Conservation (phyloP, 2,888 invertebrate species). For the Osedax frankpressi region DNA sequence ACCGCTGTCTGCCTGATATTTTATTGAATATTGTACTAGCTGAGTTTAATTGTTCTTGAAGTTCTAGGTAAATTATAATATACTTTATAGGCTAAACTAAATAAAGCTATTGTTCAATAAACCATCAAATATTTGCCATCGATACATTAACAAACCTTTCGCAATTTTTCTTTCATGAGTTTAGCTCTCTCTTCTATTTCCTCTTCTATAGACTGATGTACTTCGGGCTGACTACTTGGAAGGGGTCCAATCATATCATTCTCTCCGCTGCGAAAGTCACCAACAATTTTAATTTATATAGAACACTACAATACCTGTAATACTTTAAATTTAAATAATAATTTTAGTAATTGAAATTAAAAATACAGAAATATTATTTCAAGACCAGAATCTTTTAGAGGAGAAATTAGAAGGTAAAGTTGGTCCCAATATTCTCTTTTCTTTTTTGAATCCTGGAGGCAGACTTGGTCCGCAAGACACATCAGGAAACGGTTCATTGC, state of each 20-base stretch:
- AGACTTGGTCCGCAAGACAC: neutral
- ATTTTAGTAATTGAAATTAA: too few relatives aligned
- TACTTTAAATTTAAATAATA: too few relatives aligned
- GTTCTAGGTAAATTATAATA: neutral
- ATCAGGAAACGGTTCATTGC: neutral
- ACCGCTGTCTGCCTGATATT: too few relatives aligned
- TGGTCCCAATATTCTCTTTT: neutral
- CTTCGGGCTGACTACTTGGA: neutral
- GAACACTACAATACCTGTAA: neutral
- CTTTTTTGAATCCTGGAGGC: neutral
- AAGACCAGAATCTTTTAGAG: neutral
- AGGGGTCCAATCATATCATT: neutral
- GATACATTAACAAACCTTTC: neutral
- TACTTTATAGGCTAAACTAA: too few relatives aligned
- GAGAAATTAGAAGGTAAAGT: neutral
- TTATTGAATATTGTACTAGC: too few relatives aligned
- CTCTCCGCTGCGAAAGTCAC: too few relatives aligned
- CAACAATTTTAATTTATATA: neutral
- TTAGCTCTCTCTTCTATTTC: neutral
- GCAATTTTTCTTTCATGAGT: neutral
- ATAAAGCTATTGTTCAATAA: too few relatives aligned
- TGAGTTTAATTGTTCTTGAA: neutral
- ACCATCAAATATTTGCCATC: neutral
- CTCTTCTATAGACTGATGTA: neutral
- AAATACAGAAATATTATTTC: neutral